Conservation (phyloP, 2,113 vertebrate genomes). For the Callipepla squamata region DNA sequence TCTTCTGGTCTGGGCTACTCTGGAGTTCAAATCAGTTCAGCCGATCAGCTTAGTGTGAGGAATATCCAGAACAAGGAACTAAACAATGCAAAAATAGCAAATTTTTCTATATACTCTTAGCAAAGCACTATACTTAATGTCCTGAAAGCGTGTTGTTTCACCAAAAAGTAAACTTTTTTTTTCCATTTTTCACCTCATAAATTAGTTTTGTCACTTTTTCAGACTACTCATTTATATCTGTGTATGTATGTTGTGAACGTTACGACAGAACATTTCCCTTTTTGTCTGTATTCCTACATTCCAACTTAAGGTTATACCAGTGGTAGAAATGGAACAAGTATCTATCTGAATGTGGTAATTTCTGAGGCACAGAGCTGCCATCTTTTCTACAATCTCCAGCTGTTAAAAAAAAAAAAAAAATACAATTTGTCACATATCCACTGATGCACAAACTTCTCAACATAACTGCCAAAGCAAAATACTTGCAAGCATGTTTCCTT, state of each 20-base stretch:
- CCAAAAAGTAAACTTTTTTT: fast-evolving
- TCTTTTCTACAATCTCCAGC: not conserved
- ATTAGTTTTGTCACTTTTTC: not conserved
- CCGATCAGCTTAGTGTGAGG: not conserved
- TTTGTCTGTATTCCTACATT: not conserved
- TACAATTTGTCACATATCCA: not conserved
- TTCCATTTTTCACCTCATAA: not conserved
- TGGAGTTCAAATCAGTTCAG: not conserved
- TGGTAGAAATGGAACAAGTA: not conserved
- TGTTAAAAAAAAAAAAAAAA: not conserved
- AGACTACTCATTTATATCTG: not conserved
- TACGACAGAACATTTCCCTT: not conserved
- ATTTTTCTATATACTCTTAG: not conserved
- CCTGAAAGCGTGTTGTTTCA: not conserved
- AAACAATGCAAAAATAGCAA: not conserved
- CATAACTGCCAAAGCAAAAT: not conserved
- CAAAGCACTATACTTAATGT: not conserved
- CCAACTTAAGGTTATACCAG: not conserved
- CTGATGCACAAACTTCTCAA: not conserved
- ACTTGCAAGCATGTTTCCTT: not conserved
- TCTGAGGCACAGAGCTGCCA: not conserved
- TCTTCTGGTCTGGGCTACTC: not conserved
- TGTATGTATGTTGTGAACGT: not conserved
- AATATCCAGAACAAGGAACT: not conserved
- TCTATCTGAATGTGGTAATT: not conserved